Base-by-base conservation (phyloP, 2,113 vertebrate species). In the Ariopsis seemanni region DNA sequence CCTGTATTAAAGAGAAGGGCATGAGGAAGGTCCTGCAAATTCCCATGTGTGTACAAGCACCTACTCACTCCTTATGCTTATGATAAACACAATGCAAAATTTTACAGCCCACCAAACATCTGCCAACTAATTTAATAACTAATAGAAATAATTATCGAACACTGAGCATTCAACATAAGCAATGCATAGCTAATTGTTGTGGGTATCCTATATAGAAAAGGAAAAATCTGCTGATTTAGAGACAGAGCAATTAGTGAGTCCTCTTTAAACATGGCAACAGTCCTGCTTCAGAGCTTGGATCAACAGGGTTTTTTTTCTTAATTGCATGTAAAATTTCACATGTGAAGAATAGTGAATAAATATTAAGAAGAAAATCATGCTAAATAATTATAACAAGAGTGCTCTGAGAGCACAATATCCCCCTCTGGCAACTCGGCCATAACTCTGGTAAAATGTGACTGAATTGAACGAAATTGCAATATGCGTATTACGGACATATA, bases 1-100 rank as follows among this genome's bases (percentile, higher is more conserved):
- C 98, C 98, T 99, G 93, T 34, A 84, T 85, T 80, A 63, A 42
- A 52, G 20, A 75, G 8, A 30, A 77, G 7, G 7, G 17, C 57
- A 63, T 53, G 7, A 83, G 53, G 15, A 27, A 82, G 62, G 57
- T 60, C 62, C 27, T 15, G 30, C 52, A 79, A 57, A 79, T 79
- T 4, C 58, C 7, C 2, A 55, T 27, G 52, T 58, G 14, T 50
- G 20, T 52, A n/a, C 5, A 48, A 65, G 60, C 20, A 83, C 4
- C 3, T 42, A 74, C 1, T 20, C 57, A 84, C 8, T 74, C 9
- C 42, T 1, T 22, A 71, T 34, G 20, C 8, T 71, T 30, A 8
- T 8, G 20, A 58, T 53, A 15, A 57, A 85, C 58, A 69, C 4
- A 25, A 52, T 5, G 42, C 42, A 48, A 42, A 27, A 79, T 4